Evolutionary conservation across 2,113 vertebrate genomes (phyloP), one percentile per base, ranked within the genome.

Genomic region (Coracopsis vasa): DNA sequence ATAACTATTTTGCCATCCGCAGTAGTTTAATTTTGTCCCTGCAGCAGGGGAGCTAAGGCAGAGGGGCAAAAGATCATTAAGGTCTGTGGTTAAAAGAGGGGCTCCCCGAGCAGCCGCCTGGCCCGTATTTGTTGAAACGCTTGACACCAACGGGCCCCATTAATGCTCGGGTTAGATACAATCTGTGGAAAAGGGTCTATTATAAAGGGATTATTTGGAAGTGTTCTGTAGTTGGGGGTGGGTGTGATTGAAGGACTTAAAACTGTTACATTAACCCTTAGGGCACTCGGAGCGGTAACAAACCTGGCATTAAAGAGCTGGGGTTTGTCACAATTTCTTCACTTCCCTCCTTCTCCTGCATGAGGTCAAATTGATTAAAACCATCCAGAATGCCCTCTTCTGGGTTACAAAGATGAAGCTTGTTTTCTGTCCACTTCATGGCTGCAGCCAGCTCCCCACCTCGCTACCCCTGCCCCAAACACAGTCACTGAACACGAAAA

Each of bases 1-100:
- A 90, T 88, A 95, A 96, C 69, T 65, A 60, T 86, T 92, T 77
- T 80, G 95, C 97, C 92, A 69, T 92, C 95, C 89, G 71, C 81
- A 12, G 83, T 77, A 41, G 83, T 95, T 97, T 97, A 89, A 97
- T 97, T 98, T 95, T 94, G 93, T 94, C 81, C 92, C 67, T 89
- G 95, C 94, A 81, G 94, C 85, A 89, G 97, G 94, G 95, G 92
- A 97, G 95, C 96, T 11, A 47, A 62, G 64, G 91, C 96, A 92
- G 92, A 79, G 96, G 96, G 90, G 97, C 94, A 92, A 87, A 86
- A 94, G 97, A 97, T 97, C 96, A 94, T 97, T 94, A 86, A 95
- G 17, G 91, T 91, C 94, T 72, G 83, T 7, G 35, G 80, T 48
- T 25, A 94, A 7, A 39, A 95, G 94, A 91, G 84, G 35, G 85